Percentiles rank a stretch among this genome's conserved stretches.
Evolutionary conservation across 2,888 invertebrate genomes (phyloP).

Genomic region (Tachina lurida): DNA sequence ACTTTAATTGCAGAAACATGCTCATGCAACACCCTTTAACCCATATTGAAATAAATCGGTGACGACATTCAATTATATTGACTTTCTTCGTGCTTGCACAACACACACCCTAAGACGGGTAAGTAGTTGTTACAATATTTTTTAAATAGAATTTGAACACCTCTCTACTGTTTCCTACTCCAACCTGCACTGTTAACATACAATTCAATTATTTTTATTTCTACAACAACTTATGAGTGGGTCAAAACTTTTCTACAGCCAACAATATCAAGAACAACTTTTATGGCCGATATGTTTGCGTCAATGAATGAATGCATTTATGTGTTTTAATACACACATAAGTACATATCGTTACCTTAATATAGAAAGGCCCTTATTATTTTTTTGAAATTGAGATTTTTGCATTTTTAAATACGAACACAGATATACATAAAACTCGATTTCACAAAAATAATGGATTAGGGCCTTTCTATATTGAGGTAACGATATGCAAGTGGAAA

Average conservation of each 20-base stretch:
- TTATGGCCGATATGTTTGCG: neutral
- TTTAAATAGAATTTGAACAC: neutral
- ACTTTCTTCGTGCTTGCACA: neutral
- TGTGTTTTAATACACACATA: neutral
- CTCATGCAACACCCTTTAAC: neutral
- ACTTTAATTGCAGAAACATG: constrained; percentile 37
- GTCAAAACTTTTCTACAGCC: neutral
- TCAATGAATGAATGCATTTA: neutral
- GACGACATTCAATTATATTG: constrained; percentile 20
- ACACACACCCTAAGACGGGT: neutral
- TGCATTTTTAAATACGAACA: too few species aligned
- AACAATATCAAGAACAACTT: neutral
- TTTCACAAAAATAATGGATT: too few species aligned
- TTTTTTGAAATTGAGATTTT: too few species aligned
- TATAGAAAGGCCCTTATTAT: too few species aligned
- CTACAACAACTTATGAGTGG: neutral
- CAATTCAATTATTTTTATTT: constrained; percentile 19
- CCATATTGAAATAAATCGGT: neutral
- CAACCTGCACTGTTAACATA: neutral
- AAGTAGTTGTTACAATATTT: neutral
- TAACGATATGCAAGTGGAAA: neutral
- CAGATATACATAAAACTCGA: too few species aligned
- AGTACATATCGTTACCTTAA: too few species aligned
- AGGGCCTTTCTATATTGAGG: too few species aligned
- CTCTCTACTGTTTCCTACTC: neutral